Conservation (phyloP, 2,888 invertebrate species). For the Endotricha flammealis region DNA sequence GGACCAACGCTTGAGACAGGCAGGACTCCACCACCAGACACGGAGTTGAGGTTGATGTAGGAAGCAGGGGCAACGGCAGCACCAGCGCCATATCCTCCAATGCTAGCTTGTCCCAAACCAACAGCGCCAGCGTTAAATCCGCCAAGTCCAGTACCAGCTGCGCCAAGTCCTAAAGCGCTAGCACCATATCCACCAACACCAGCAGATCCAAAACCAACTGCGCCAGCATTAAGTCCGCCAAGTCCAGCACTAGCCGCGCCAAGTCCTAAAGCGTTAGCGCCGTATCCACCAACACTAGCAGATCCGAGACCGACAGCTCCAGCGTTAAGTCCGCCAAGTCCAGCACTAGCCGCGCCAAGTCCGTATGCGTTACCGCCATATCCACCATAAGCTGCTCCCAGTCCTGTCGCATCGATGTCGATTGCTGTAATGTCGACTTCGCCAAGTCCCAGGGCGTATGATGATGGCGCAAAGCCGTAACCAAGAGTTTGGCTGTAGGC, state of each 20-base stretch:
- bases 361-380: background rate
- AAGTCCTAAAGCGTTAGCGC: background rate
- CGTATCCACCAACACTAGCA: background rate
- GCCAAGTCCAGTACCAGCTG: slow-evolving; percentile 1
- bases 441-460: background rate
- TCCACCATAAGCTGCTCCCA: no score
- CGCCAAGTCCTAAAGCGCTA: no score
- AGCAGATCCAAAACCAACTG: slow-evolving; percentile 26
- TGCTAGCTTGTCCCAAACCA: background rate
- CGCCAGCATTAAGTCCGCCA: slow-evolving; percentile 13
- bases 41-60: slow-evolving; percentile 4
- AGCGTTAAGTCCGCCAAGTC: background rate
- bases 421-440: background rate
- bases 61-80: background rate
- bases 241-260: slow-evolving; percentile 1
- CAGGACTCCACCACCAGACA: slow-evolving; percentile 27
- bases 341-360: background rate
- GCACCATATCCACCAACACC: slow-evolving; percentile 19
- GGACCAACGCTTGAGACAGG: slow-evolving; percentile 31
- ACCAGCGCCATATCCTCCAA: background rate
- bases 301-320: slow-evolving; percentile 2
- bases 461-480: background rate
- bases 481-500: slow-evolving; percentile 14
- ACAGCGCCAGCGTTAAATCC: no score
- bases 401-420: background rate